Evolutionary conservation across 2,113 vertebrate species (phyloP).

Genomic region (Periophthalmus modestus): DNA sequence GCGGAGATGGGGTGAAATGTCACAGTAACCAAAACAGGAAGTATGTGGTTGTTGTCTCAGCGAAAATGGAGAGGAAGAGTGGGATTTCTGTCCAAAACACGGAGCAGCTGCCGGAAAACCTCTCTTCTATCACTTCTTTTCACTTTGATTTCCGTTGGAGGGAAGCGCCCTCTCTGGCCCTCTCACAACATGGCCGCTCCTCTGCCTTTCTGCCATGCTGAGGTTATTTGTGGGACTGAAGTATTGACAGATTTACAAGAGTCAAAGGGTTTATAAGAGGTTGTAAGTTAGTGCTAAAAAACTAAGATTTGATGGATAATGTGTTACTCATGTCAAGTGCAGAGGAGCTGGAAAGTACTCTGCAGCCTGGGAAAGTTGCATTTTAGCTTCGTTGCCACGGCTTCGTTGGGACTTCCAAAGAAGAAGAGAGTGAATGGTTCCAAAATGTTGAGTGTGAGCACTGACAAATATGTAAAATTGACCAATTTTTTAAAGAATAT

Average conservation of each 20-base stretch:
- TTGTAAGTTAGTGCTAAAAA: neutral
- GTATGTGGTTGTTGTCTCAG: conserved; percentile 76
- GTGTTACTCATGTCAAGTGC: neutral
- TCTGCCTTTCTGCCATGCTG: conserved; percentile 26
- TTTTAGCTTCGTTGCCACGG: neutral
- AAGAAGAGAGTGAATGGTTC: too few species aligned
- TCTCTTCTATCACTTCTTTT: conserved; percentile 73
- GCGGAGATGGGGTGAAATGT: conserved; percentile 53
- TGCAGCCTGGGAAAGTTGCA: neutral
- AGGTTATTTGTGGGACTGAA: conserved; percentile 23
- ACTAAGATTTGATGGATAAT: neutral
- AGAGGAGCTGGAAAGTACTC: neutral
- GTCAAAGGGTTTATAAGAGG: conserved; percentile 2
- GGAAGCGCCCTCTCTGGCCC: conserved; percentile 62
- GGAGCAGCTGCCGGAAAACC: conserved; percentile 84
- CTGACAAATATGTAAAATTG: too few species aligned
- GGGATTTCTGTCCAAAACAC: conserved; percentile 77
- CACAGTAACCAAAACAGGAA: conserved; percentile 75
- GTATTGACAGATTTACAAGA: conserved; percentile 14
- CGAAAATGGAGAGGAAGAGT: conserved; percentile 77
- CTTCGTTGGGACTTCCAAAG: too few species aligned
- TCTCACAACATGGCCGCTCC: conserved; percentile 31
- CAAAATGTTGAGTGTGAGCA: too few species aligned
- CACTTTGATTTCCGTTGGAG: conserved; percentile 76
- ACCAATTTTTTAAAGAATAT: too few species aligned